Evolutionary conservation across 2,797 vertebrate genomes (phyloP).

Genomic region (Pachyuromys duprasi): DNA sequence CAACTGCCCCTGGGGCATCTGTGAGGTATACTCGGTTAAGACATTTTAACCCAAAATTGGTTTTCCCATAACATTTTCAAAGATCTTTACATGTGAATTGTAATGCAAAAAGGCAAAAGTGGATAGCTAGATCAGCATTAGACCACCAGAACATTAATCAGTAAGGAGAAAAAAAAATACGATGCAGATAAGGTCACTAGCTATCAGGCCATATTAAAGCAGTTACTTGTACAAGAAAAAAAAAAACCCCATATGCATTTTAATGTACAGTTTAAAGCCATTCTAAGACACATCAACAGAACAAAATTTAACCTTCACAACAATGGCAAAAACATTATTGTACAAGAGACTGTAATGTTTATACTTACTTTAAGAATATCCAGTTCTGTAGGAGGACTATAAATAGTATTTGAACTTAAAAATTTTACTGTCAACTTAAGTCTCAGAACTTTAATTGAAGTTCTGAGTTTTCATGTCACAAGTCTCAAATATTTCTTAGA

Average conservation of each 20-base stretch:
- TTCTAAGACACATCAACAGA: slow-evolving; percentile 56
- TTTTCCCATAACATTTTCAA: slow-evolving; percentile 60
- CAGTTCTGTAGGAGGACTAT: slow-evolving; percentile 57
- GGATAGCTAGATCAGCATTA: slow-evolving; percentile 28
- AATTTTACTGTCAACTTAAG: slow-evolving; percentile 49
- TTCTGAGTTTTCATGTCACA: slow-evolving; percentile 57
- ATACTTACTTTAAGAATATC: slow-evolving; percentile 70
- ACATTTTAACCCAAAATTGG: slow-evolving; percentile 39
- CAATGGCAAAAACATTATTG: slow-evolving; percentile 49
- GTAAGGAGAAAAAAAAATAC: slow-evolving; percentile 15
- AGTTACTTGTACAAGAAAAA: slow-evolving; percentile 15
- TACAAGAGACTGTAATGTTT: slow-evolving; percentile 20
- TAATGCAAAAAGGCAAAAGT: slow-evolving; percentile 56
- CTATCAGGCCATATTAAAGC: slow-evolving; percentile 33
- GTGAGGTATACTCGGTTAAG: background rate
- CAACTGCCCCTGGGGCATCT: background rate
- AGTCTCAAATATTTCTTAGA: slow-evolving; percentile 64
- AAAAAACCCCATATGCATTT: background rate
- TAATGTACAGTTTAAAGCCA: slow-evolving; percentile 54
- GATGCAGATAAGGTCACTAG: background rate
- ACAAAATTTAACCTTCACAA: slow-evolving; percentile 50
- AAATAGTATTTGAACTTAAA: slow-evolving; percentile 63
- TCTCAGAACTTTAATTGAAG: slow-evolving; percentile 64
- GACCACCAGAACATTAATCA: slow-evolving; percentile 28
- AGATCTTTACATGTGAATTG: slow-evolving; percentile 47